Evolutionary conservation across 2,797 vertebrate species (phyloP).

Genomic region (Sebastes trivittatus): DNA sequence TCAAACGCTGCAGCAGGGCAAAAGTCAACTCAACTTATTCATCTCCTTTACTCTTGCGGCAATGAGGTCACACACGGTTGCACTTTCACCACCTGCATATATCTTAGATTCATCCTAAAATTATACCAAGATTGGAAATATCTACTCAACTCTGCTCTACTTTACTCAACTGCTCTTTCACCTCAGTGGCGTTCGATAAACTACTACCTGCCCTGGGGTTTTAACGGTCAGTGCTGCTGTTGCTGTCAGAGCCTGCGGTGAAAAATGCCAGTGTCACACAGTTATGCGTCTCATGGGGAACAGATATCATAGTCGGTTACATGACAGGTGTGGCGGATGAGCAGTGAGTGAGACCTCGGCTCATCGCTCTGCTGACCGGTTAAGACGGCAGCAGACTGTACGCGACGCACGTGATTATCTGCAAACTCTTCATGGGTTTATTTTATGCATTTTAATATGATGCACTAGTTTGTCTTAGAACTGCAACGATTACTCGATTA

Average conservation of each 20-base stretch:
- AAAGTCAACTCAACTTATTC: constrained; percentile 5
- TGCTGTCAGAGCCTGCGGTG: constrained; percentile 46
- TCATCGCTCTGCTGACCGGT: constrained; percentile 56
- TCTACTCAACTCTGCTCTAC: not conserved
- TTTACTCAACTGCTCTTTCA: constrained; percentile 41
- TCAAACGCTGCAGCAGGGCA: constrained; percentile 13
- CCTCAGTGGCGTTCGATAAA: constrained; percentile 49
- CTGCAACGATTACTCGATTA: too few species aligned
- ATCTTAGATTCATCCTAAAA: not conserved
- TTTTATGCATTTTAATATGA: not conserved
- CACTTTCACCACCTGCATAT: not conserved
- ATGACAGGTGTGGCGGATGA: constrained; percentile 66
- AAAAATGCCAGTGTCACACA: constrained; percentile 58
- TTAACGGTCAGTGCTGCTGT: constrained; percentile 46
- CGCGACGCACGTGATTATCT: not conserved
- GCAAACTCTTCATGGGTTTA: not conserved
- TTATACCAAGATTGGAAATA: not conserved
- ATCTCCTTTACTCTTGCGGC: not conserved
- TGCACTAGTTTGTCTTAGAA: not conserved
- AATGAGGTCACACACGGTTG: not conserved
- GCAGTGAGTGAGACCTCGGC: constrained; percentile 51
- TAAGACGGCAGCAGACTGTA: not conserved
- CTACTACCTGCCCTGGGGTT: constrained; percentile 26
- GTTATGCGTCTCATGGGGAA: constrained; percentile 56
- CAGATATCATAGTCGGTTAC: constrained; percentile 62